A percentile compares a stretch with the other conserved stretches of the same genome.
phyloP scores from a whole-genome alignment of 2,797 vertebrate species.

The Chiroxiphia lanceolata region DNA sequence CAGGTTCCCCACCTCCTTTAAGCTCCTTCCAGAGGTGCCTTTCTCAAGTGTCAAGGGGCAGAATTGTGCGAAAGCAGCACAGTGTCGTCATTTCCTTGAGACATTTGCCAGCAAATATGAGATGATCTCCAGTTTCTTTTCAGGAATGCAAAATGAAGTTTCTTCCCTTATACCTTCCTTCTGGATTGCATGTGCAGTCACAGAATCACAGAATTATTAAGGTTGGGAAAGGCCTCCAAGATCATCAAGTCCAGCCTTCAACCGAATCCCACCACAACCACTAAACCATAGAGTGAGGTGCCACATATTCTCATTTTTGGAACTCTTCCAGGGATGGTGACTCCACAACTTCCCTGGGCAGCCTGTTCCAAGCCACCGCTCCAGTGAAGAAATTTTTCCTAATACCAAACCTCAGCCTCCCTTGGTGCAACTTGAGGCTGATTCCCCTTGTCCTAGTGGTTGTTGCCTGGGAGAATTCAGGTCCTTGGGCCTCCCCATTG shows the following conservation, averaged over 20 bases:
- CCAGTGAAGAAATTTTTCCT: background rate
- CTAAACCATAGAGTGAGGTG: background rate
- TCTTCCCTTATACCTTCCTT: background rate
- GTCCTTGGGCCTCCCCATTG: background rate
- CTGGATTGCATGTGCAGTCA: background rate
- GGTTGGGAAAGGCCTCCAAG: background rate
- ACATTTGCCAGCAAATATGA: background rate
- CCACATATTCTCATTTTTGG: background rate
- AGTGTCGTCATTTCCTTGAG: rapidly evolving
- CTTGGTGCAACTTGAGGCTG: background rate
- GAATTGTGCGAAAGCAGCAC: background rate
- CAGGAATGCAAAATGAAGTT: background rate
- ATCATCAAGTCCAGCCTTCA: background rate
- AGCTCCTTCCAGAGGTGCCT: background rate
- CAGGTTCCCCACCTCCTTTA: background rate
- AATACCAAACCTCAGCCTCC: background rate
- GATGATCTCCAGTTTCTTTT: background rate
- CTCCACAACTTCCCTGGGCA: background rate
- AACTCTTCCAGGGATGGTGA: background rate
- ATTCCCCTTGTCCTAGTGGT: background rate
- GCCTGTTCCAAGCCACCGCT: background rate
- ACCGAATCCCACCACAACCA: background rate
- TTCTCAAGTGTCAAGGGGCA: background rate
- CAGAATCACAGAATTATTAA: background rate
- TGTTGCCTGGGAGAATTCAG: background rate